These are phyloP conservation scores for Eulithis prunata DNA, from an alignment of 2,888 invertebrate species.

Conservation along the genomic window DNA sequence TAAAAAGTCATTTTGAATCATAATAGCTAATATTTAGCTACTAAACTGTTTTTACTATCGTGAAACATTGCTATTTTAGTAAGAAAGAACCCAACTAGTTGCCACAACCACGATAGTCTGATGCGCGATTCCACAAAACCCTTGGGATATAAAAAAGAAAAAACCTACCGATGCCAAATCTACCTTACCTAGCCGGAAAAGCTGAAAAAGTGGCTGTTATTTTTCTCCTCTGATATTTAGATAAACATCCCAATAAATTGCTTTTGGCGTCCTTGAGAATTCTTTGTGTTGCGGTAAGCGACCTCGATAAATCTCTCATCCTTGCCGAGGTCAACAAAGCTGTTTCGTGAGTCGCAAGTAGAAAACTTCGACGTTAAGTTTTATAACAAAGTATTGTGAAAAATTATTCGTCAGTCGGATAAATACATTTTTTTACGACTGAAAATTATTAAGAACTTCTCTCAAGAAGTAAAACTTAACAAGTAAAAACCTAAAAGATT, in stretches of 20 bases:
- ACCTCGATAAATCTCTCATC: conserved; percentile 73
- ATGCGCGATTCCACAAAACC: no score
- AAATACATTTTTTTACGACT: no score
- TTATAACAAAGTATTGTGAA: background rate
- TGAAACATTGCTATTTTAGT: no score
- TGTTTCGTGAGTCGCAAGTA: conserved; percentile 28
- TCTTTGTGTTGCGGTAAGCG: conserved; percentile 62
- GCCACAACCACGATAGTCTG: no score
- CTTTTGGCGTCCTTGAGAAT: conserved; percentile 52
- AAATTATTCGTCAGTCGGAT: background rate
- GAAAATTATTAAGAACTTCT: no score
- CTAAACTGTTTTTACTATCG: no score
- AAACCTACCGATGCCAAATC: background rate
- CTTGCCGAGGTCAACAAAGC: conserved; percentile 60
- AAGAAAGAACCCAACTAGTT: no score
- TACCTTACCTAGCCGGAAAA: conserved; percentile 1
- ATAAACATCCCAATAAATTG: conserved; percentile 38
- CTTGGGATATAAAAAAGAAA: no score
- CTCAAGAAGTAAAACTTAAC: no score
- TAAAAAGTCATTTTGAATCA: no score
- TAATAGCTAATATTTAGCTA: no score
- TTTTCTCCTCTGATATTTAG: conserved; percentile 22
- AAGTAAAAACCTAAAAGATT: no score
- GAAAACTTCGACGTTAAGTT: conserved; percentile 1
- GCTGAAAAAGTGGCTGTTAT: background rate